Evolutionary conservation across 2,888 invertebrate species (phyloP), one percentile per base, ranked within the genome.

Genomic region (Entomobrya multifasciata): DNA sequence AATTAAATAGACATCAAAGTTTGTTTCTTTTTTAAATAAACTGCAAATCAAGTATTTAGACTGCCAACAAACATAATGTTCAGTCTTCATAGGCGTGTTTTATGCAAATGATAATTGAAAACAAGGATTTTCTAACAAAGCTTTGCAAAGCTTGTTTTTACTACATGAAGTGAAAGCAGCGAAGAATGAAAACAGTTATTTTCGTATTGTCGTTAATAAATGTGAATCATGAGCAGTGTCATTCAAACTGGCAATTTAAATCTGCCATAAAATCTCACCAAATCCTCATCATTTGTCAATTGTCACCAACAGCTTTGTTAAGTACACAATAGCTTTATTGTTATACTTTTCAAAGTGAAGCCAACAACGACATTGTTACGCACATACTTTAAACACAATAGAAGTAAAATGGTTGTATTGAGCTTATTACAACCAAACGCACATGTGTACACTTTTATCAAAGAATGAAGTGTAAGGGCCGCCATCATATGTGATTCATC

Each of bases 201-300:
- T 49, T n/a, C 13, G 36, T 36, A 36, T 36, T 41, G 22, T 44
- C 15, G 13, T 41, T 52, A 20, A 76, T 67, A 77, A 76, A 84
- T 57, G 67, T 67, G 27, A 84, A 65, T 67, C 77, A 76, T 65
- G 77, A 77, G 67, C 10, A 49, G 15, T 84, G 76, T 84, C 84
- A 67, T 15, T 84, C 84, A 67, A 77, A 67, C 4, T 65, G 49
- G 55, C 84, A 77, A 84, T 84, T 84, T 84, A 77, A 84, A 84
- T 83, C 76, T 83, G 67, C 20, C 83, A 76, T 83, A 76, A 83
- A 83, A 83, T 84, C 84, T 84, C 84, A 17, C 52, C 25, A 55
- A 84, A 84, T 84, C 84, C 84, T 77, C 77, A 65, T 44, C 84
- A 84, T 84, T 84, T 84, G 84, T 84, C 84, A 84, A 84, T 84